Base-by-base conservation (phyloP, 2,888 invertebrate genomes). In the Acleris laterana region DNA sequence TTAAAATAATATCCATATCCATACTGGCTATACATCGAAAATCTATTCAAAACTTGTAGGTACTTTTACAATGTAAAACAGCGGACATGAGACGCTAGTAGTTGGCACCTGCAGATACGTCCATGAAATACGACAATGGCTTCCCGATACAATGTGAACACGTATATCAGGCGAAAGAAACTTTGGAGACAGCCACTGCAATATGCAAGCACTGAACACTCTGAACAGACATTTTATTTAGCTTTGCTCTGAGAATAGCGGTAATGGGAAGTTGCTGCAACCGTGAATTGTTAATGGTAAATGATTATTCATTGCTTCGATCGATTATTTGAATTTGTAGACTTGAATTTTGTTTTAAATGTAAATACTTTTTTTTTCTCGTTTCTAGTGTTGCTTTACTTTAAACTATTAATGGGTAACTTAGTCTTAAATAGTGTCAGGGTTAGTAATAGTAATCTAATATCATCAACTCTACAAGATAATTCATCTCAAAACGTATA, bases 71-170 rank as follows among this genome's bases (percentile, higher is more conserved):
- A 80, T 77, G 78, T 84, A 79, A 76, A 78, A 78, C 76, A 71
- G 62, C 46, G 73, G 70, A 71, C 64, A 69, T 64, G 67, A 69
- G 75, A 62, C 17, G 60, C 72, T 75, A 75, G 78, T 78, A 78
- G 79, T 82, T 79, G 79, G 79, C 83, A 85, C 85, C 82, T 83
- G 78, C 75, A 82, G 77, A 82, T 82, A 80, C 69, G 56, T 60
- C 70, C 69, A 67, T 74, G 74, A 77, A 70, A 82, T 80, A 87
- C 78, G 76, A 76, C 76, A 84, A 87, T 85, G 81, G 84, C 81
- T 87, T 87, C 82, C 84, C 87, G 80, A 88, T 88, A 85, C 83
- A 78, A 81, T 80, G 82, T 79, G 82, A 70, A 73, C 70, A 69
- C 69, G 71, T 80, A 81, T 80, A 75, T 74, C 70, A 71, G 72